Conservation (phyloP, 2,797 vertebrate species). For the Gymnoscopelus braueri region DNA sequence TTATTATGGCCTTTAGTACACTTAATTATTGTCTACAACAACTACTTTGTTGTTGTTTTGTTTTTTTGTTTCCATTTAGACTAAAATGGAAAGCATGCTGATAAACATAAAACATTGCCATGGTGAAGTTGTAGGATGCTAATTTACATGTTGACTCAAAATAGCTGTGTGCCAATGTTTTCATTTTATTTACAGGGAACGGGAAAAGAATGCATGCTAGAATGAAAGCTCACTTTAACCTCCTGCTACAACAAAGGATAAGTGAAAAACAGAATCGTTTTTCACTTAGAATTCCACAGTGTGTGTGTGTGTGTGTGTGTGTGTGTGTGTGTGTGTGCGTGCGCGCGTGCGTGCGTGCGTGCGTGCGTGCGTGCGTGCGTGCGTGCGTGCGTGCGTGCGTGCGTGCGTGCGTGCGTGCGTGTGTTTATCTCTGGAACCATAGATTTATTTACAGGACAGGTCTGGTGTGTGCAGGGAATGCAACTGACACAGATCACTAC, state of each 20-base stretch:
- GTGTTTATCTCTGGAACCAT: slow-evolving; percentile 48
- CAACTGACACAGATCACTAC: slow-evolving; percentile 70
- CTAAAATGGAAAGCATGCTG: too few relatives aligned
- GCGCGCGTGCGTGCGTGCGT: slow-evolving; percentile 11
- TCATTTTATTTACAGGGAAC: not conserved
- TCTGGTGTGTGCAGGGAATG: slow-evolving; percentile 62
- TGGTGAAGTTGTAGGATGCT: not conserved
- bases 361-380: not conserved
- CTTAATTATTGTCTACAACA: too few relatives aligned
- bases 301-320: not conserved
- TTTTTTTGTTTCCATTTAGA: too few relatives aligned
- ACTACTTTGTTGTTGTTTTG: too few relatives aligned
- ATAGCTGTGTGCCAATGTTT: not conserved
- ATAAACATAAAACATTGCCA: not conserved
- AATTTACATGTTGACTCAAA: not conserved
- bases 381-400: slow-evolving; percentile 8
- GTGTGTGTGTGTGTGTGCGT: slow-evolving; percentile 28
- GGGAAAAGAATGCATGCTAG: not conserved
- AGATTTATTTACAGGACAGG: slow-evolving; percentile 68
- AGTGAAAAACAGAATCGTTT: not conserved
- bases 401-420: slow-evolving; percentile 64
- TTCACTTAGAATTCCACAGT: too few relatives aligned
- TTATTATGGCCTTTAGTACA: too few relatives aligned
- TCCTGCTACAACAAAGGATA: not conserved
- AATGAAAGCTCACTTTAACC: not conserved